Conservation (phyloP, 1,140 invertebrate genomes). For the Drosophila oshimai region DNA sequence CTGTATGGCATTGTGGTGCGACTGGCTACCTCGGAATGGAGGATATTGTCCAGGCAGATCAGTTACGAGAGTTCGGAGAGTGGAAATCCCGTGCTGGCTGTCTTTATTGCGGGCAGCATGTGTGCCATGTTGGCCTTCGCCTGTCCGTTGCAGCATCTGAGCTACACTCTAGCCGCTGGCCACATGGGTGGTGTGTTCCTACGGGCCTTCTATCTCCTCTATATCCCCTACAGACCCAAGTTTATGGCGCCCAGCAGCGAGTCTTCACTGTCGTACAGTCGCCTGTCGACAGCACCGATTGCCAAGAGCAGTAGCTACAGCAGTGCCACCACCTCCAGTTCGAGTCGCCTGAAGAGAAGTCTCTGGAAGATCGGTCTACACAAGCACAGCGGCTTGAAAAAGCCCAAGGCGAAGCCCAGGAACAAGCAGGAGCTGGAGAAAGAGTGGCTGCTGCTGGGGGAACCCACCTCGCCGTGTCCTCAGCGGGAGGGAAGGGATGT, state of each 20-base stretch:
- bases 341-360: slow-evolving; percentile 61
- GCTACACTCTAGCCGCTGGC: slow-evolving; percentile 72
- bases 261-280: slow-evolving; percentile 76
- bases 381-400: slow-evolving; percentile 60
- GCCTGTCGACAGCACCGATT: slow-evolving; percentile 68
- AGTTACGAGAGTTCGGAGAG: slow-evolving; percentile 86
- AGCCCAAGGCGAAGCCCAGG: slow-evolving; percentile 60
- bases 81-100: slow-evolving; percentile 87
- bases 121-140: slow-evolving; percentile 87
- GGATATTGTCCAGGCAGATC: slow-evolving; percentile 86
- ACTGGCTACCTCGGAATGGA: slow-evolving; percentile 86
- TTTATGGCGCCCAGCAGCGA: slow-evolving; percentile 70
- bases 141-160: slow-evolving; percentile 84
- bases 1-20: slow-evolving; percentile 85
- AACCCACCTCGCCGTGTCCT: slow-evolving; percentile 76
- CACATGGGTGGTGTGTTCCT: slow-evolving; percentile 65
- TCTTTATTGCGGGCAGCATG: slow-evolving; percentile 87
- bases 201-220: slow-evolving; percentile 72
- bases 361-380: slow-evolving; percentile 74
- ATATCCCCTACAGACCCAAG: slow-evolving; percentile 73
- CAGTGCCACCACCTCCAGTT: slow-evolving; percentile 31
- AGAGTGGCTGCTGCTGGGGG: slow-evolving; percentile 80
- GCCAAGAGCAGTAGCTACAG: slow-evolving; percentile 54
- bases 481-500: slow-evolving; percentile 63
- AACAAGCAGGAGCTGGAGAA: slow-evolving; percentile 78